Conservation (phyloP, 1,140 invertebrate genomes). For the Diprion similis region DNA sequence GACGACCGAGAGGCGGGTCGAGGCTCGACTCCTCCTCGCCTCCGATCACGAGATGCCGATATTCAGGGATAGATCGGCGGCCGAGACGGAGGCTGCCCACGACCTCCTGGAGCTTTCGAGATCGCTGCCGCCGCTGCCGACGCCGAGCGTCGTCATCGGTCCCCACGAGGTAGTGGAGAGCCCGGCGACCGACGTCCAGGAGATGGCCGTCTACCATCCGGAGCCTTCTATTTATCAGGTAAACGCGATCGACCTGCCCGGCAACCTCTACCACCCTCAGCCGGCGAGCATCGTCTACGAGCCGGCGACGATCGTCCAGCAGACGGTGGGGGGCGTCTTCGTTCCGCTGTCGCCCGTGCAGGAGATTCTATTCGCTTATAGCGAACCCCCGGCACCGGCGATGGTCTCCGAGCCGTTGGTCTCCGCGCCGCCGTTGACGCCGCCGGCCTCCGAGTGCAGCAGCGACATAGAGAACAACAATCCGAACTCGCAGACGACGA, state of each 20-base stretch:
- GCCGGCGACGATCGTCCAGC: conserved; percentile 45
- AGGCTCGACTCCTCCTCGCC: background rate
- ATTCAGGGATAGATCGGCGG: conserved; percentile 71
- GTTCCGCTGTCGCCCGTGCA: conserved; percentile 55
- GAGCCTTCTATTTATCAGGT: conserved; percentile 57
- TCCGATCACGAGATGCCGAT: conserved; percentile 45
- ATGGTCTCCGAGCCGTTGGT: conserved; percentile 36
- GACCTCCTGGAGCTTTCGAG: conserved; percentile 83
- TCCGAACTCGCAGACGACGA: conserved; percentile 54
- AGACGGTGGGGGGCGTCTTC: conserved; percentile 51
- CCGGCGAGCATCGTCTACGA: conserved; percentile 54
- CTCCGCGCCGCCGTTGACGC: conserved; percentile 64
- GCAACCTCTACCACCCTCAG: conserved; percentile 33
- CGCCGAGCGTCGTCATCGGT: conserved; percentile 66
- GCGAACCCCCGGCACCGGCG: conserved; percentile 46
- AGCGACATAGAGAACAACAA: conserved; percentile 73
- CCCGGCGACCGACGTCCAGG: conserved; percentile 57
- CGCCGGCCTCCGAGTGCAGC: conserved; percentile 75
- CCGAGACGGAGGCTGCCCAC: conserved; percentile 85
- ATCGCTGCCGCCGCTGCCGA: conserved; percentile 76
- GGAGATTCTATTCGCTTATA: conserved; percentile 58
- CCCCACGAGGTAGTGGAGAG: conserved; percentile 58
- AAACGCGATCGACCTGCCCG: conserved; percentile 46
- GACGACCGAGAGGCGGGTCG: background rate
- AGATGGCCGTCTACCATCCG: conserved; percentile 58